Percentiles rank a stretch among this genome's conserved stretches.
Conservation (phyloP, 1,140 invertebrate species). For the Anoplophora glabripennis region DNA sequence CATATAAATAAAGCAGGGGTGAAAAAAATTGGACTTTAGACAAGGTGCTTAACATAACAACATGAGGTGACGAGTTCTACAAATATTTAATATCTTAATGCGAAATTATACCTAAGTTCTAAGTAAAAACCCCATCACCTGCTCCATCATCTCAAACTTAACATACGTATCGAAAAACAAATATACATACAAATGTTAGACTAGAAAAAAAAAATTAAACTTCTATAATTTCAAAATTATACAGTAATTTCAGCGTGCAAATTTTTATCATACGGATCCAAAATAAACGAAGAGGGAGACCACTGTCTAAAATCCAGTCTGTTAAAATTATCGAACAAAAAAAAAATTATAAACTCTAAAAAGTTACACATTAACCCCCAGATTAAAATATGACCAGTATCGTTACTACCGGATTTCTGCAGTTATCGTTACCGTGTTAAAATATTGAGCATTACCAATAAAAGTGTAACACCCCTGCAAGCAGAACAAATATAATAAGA, state of each 20-base stretch:
- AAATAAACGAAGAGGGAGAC: background rate
- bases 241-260: constrained; percentile 23
- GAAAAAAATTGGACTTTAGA: constrained; percentile 28
- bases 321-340: constrained; percentile 8
- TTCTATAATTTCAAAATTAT: constrained; percentile 16
- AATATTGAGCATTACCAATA: constrained; percentile 19
- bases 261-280: constrained; percentile 20
- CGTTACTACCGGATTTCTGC: background rate
- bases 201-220: constrained; percentile 30
- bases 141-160: constrained; percentile 29
- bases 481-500: constrained; percentile 26
- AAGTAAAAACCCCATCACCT: constrained; percentile 32
- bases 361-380: constrained; percentile 1
- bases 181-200: constrained; percentile 31
- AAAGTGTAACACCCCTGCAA: constrained; percentile 29
- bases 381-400: background rate
- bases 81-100: constrained; percentile 23
- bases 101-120: constrained; percentile 30
- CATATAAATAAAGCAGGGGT: constrained; percentile 34
- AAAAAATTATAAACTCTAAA: constrained; percentile 5
- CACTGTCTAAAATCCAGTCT: constrained; percentile 27
- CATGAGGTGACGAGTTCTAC: constrained; percentile 27
- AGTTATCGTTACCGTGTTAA: background rate
- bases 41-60: constrained; percentile 22
- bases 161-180: constrained; percentile 24